Evolutionary conservation across 1,140 invertebrate genomes (phyloP).

Genomic region (Drosophila teissieri): DNA sequence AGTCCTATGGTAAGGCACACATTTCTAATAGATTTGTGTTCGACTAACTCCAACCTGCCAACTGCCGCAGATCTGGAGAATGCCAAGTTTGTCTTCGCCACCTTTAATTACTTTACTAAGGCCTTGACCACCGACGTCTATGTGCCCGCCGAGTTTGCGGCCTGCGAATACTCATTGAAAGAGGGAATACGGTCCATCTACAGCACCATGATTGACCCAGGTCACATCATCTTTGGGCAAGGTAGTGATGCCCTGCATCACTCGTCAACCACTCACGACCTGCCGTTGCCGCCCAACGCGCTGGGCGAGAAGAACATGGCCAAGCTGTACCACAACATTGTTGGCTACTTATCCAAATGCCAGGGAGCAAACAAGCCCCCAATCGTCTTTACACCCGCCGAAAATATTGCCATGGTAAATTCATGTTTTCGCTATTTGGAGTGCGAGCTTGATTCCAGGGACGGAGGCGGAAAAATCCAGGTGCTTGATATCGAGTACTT

Average conservation of each 20-base stretch:
- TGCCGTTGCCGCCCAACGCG: slow-evolving; percentile 72
- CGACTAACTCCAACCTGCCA: background rate
- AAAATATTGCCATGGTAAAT: slow-evolving; percentile 54
- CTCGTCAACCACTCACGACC: slow-evolving; percentile 46
- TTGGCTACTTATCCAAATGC: slow-evolving; percentile 42
- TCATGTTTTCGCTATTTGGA: slow-evolving; percentile 63
- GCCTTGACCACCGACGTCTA: slow-evolving; percentile 43
- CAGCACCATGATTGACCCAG: slow-evolving; percentile 69
- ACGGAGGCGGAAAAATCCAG: slow-evolving; percentile 11
- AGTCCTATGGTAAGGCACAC: slow-evolving; percentile 38
- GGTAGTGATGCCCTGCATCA: slow-evolving; percentile 58
- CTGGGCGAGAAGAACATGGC: slow-evolving; percentile 66
- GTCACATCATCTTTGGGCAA: slow-evolving; percentile 62
- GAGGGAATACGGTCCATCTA: slow-evolving; percentile 54
- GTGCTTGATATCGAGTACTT: slow-evolving; percentile 71
- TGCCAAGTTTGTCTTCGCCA: slow-evolving; percentile 51
- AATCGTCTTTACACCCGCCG: slow-evolving; percentile 55
- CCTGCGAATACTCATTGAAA: slow-evolving; percentile 63
- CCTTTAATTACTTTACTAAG: slow-evolving; percentile 74
- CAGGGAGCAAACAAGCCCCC: slow-evolving; percentile 27
- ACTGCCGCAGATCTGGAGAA: slow-evolving; percentile 48
- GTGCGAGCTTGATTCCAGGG: slow-evolving; percentile 1
- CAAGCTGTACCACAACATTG: slow-evolving; percentile 55
- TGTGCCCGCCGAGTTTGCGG: slow-evolving; percentile 72
- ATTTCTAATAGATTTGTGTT: background rate